A percentile compares a stretch with the other conserved stretches of the same genome.
Conservation (phyloP, 2,797 vertebrate species). For the Mus spretus region DNA sequence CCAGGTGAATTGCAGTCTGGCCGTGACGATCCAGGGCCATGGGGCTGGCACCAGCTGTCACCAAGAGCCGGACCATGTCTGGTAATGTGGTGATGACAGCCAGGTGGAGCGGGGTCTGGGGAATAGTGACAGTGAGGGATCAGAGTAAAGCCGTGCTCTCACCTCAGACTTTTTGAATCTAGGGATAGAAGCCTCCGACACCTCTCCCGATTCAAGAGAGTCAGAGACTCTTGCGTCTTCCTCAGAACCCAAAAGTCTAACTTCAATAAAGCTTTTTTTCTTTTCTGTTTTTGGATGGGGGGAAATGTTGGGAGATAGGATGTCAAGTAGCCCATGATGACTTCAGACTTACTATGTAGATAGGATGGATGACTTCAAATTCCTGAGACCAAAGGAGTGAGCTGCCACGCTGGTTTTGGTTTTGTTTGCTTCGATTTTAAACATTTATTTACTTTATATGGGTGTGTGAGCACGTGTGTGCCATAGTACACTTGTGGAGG, state of each 20-base stretch:
- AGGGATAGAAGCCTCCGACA: too few relatives aligned
- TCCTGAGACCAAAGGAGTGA: not conserved
- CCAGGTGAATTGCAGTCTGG: constrained; percentile 93
- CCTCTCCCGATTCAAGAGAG: not conserved
- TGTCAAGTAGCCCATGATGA: not conserved
- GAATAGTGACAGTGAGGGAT: constrained; percentile 29
- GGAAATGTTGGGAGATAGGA: not conserved
- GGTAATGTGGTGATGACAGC: constrained; percentile 93
- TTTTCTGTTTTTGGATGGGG: not conserved
- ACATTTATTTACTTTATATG: not conserved
- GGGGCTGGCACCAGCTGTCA: constrained; percentile 91
- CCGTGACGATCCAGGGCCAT: constrained; percentile 93
- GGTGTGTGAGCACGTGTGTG: not conserved
- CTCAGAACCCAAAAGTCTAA: not conserved
- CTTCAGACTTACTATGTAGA: not conserved
- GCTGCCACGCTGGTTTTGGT: not conserved
- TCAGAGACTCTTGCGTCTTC: not conserved
- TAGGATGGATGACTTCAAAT: not conserved
- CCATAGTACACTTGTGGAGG: not conserved
- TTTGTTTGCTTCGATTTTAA: not conserved
- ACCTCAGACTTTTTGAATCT: not conserved
- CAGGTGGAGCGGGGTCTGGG: constrained; percentile 95
- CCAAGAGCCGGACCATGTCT: constrained; percentile 88
- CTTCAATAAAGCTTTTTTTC: not conserved
- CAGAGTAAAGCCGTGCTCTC: not conserved